phyloP scores from a whole-genome alignment of 1,140 invertebrate genomes.

The Cherax quadricarinatus region DNA sequence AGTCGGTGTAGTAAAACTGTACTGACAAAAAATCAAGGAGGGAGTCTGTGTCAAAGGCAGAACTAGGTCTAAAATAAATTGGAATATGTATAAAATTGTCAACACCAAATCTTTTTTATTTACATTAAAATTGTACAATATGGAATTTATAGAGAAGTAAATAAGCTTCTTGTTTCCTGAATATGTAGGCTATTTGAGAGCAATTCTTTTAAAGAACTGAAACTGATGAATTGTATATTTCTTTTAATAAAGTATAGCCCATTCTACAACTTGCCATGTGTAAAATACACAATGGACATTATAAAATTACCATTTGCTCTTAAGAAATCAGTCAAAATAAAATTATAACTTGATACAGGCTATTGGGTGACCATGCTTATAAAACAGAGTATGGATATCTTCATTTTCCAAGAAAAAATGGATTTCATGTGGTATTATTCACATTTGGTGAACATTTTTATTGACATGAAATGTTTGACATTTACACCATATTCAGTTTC shows the following conservation, averaged over 20 bases:
- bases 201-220: background rate
- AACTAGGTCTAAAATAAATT: too few relatives aligned
- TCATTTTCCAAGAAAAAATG: too few relatives aligned
- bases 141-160: background rate
- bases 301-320: background rate
- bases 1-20: too few relatives aligned
- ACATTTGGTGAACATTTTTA: too few relatives aligned
- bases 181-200: background rate
- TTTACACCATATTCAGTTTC: too few relatives aligned
- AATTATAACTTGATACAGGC: too few relatives aligned
- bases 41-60: too few relatives aligned
- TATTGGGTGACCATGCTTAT: too few relatives aligned
- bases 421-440: too few relatives aligned
- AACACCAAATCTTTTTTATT: background rate
- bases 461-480: too few relatives aligned
- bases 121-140: constrained; percentile 7
- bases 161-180: background rate
- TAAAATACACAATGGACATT: background rate
- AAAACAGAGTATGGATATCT: too few relatives aligned
- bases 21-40: too few relatives aligned
- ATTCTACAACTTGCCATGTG: background rate
- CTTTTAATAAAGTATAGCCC: background rate
- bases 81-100: background rate
- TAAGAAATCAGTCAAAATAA: background rate
- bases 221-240: background rate